Base-by-base conservation (phyloP, 2,888 invertebrate genomes). In the Argyresthia albistria region DNA sequence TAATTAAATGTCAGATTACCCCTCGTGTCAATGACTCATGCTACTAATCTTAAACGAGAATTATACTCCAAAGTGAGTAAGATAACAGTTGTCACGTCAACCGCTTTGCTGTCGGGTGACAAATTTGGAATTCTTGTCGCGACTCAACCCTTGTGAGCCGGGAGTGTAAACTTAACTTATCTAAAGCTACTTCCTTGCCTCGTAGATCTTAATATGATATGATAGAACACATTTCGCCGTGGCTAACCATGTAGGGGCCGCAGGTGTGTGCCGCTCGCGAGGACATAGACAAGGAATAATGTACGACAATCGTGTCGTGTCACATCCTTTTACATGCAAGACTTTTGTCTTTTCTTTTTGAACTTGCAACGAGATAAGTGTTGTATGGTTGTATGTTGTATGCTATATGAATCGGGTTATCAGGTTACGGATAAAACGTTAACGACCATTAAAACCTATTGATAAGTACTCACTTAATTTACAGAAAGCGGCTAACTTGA, bases 51-150 rank as follows among this genome's bases (percentile, higher is more conserved):
- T 25, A 12, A 8, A 9, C 35, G 11, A 49, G 43, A 43, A 43
- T 43, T 35, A 43, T 45, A 53, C 14, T 45, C 12, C 51, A 14
- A n/a, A 35, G 25, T 45, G 66, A 69, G 67, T 65, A 58, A 66
- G 73, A 77, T 78, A 76, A 68, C 70, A 70, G 58, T 59, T 58
- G 68, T 69, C 69, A 68, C 67, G 67, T 69, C 47, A 47, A 47
- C 47, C 73, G 67, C 67, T 65, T 66, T 63, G 67, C 68, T 60
- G 64, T 39, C 39, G 37, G 12, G 49, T 16, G 49, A 49, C 49
- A 37, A 49, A 49, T 49, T 49, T 49, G 14, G 10, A 49, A 47
- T 47, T 47, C 47, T 47, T 47, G 47, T 47, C 47, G 47, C 12
- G 47, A 25, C 35, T 35, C 25, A 47, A 35, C 35, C 47, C 36